Base-by-base conservation (phyloP, 2,888 invertebrate genomes). In the Idaea aversata region DNA sequence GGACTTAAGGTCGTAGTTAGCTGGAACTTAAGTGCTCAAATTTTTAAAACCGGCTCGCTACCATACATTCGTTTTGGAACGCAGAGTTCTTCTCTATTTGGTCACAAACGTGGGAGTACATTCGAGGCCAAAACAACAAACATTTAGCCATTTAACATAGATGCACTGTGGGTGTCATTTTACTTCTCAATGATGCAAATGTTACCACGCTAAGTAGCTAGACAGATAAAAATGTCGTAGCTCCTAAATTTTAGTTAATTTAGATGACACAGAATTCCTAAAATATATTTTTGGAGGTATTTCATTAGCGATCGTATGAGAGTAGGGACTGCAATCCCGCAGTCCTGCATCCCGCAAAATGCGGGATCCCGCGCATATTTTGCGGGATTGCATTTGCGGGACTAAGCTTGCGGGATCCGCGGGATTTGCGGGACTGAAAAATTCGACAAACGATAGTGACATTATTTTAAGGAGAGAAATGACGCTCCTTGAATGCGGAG, bases 61-160 rank as follows among this genome's bases (percentile, higher is more conserved):
- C 64, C 62, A 61, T 25, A 63, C 16, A 15, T 16, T 58, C 15
- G 58, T 58, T 64, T 63, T 63, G 68, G 74, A 77, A 70, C 66
- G 68, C 63, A 74, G 66, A 73, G 78, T 63, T 78, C 80, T 77
- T 75, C 71, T 68, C 67, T 75, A 65, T 76, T 64, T 82, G 81
- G 84, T 66, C 67, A 67, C 66, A 72, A 76, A 70, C 77, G 82
- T 90, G 80, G 90, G 90, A 80, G 90, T 88, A 86, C 82, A 84
- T 71, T 83, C 85, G 86, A 88, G 88, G 89, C 79, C 87, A 82
- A 82, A 86, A 84, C 69, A 76, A 81, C 84, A 79, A 78, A 67
- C 71, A 72, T 77, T 75, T 74, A 74, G 34, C 47, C 65, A 62
- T 61, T 16, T 64, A 63, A 62, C 63, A 67, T 65, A 69, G 66